These are phyloP conservation scores for Psittacula derbiana DNA, from an alignment of 2,797 vertebrate species.

Conservation along the genomic window DNA sequence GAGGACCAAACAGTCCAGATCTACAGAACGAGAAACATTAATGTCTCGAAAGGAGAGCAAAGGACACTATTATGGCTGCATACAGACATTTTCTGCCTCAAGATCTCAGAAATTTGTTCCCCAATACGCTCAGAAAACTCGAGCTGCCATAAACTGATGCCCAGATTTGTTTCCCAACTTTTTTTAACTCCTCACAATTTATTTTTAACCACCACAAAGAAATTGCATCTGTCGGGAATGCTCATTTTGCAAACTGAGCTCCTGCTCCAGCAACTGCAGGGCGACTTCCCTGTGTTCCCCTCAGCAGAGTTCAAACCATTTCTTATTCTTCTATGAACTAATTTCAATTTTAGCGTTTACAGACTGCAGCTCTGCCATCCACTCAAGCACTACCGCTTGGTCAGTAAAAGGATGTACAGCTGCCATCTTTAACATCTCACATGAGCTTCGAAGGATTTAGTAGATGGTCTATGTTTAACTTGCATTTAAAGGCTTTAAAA, in stretches of 20 bases:
- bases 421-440: background rate
- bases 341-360: background rate
- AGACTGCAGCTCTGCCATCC: background rate
- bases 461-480: slow-evolving; percentile 32
- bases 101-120: background rate
- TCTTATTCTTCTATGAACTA: background rate
- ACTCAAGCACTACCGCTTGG: background rate
- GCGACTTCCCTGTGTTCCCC: background rate
- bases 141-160: background rate
- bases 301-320: background rate
- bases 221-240: slow-evolving; percentile 20
- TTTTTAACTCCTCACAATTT: background rate
- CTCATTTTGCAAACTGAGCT: slow-evolving; percentile 23
- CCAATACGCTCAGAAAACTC: background rate
- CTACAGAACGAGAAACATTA: background rate
- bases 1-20: background rate
- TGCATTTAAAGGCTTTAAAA: slow-evolving; percentile 50
- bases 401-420: background rate
- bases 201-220: slow-evolving; percentile 46
- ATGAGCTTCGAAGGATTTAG: background rate
- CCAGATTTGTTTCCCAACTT: slow-evolving; percentile 24
- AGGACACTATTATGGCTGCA: background rate
- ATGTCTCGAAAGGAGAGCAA: background rate
- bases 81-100: background rate
- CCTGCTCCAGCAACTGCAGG: background rate